Evolutionary conservation across 64 coral and sea anemone genomes (phyloP).

Genomic region (Exaiptasia diaphana): DNA sequence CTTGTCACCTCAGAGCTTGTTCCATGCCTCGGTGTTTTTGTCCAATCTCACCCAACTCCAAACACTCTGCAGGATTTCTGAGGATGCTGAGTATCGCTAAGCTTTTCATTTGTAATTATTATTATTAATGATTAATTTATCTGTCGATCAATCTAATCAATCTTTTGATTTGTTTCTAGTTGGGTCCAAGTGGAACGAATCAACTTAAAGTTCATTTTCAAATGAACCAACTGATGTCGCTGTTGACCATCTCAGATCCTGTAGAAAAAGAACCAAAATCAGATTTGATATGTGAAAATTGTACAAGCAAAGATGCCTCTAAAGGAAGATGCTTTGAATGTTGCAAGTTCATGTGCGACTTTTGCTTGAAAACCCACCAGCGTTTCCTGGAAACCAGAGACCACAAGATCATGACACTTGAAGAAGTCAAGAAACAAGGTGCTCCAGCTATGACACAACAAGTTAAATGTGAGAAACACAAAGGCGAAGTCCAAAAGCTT

Average conservation of each 20-base stretch:
- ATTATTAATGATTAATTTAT: no score
- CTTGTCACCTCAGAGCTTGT: no score
- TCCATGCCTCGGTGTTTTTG: no score
- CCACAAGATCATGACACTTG: conserved; percentile 29
- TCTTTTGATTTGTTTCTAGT: no score
- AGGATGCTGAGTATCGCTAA: no score
- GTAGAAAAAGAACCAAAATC: background rate
- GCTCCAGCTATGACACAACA: conserved; percentile 10
- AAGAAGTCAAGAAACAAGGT: conserved; percentile 15
- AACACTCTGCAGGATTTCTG: no score
- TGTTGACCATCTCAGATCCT: background rate
- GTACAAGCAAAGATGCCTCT: background rate
- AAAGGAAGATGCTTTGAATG: background rate
- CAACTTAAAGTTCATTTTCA: background rate
- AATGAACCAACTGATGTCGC: background rate
- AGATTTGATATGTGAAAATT: background rate
- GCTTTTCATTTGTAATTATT: no score
- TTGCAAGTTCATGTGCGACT: background rate
- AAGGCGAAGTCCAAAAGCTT: conserved; percentile 18
- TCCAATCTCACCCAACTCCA: no score
- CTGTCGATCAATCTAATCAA: no score
- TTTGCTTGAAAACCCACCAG: conserved; percentile 29
- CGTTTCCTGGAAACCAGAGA: background rate
- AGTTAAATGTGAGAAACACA: conserved; percentile 21
- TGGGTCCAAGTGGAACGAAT: no score